Percentiles rank a stretch among this genome's conserved stretches.
phyloP scores from a whole-genome alignment of 1,140 invertebrate genomes.

The Lysiphlebus fabarum region DNA sequence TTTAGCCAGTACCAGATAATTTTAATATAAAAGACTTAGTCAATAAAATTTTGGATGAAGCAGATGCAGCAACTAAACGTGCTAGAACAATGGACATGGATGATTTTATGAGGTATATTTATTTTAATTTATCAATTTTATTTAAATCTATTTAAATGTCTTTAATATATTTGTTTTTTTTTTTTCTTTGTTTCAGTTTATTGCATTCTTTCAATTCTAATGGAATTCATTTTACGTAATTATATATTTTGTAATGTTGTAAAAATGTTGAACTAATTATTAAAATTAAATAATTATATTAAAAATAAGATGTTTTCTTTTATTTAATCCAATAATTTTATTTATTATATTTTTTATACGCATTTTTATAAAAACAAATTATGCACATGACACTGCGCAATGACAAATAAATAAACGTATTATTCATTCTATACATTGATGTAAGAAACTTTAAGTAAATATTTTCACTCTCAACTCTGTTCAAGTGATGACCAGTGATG shows the following conservation, averaged over 20 bases:
- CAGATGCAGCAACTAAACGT: conserved; percentile 72
- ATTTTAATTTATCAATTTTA: conserved; percentile 26
- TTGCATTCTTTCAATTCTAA: conserved; percentile 83
- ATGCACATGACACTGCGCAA: background rate
- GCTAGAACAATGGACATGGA: conserved; percentile 94
- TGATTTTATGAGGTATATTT: conserved; percentile 80
- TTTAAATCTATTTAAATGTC: conserved; percentile 16
- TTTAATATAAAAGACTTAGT: conserved; percentile 87
- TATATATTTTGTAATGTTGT: conserved; percentile 8
- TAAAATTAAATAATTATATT: background rate
- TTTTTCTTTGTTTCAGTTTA: conserved; percentile 59
- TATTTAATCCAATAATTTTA: background rate
- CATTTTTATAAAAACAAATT: background rate
- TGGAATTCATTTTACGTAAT: conserved; percentile 84
- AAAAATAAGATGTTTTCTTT: background rate
- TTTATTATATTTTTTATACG: background rate
- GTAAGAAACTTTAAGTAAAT: too few species aligned
- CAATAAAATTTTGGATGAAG: conserved; percentile 67
- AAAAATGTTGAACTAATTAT: conserved; percentile 10
- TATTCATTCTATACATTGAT: too few species aligned
- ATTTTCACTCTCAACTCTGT: too few species aligned
- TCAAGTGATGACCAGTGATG: too few species aligned
- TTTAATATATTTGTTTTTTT: conserved; percentile 20
- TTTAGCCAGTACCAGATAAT: conserved; percentile 72
- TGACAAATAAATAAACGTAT: too few species aligned